Evolutionary conservation across 92 coral and sea anemone genomes (phyloP), one percentile per base, ranked within the genome.

Genomic region (Montipora capitata): DNA sequence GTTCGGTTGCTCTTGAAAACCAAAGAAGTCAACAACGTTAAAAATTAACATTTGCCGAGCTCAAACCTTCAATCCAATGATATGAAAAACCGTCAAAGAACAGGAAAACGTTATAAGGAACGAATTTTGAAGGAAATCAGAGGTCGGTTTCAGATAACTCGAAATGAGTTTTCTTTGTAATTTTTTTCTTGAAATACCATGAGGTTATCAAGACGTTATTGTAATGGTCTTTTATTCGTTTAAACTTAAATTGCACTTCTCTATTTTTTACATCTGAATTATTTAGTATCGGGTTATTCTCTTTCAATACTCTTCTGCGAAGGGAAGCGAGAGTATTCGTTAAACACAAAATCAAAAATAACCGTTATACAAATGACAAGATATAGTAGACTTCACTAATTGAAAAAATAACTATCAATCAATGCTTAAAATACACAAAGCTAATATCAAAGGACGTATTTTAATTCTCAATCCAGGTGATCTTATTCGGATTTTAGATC

Each of bases 311-410:
- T 68, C 49, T 40, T 13, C 17, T 5, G 78, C 52, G 15, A 54
- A 71, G 59, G 54, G 72, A 58, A 72, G 45, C 44, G 78, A 12
- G 69, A 72, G 52, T 72, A 62, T 83, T 83, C 10, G 10, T 5
- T 72, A 72, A 80, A 54, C 59, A 72, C 58, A 15, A 49, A 67
- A 57, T 69, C 35, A 75, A 64, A 84, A 20, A 52, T 74, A 15
- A 52, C 89, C 83, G 76, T 85, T 85, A 76, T 74, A 63, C 83
- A 85, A 85, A 85, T 65, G 59, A 76, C 62, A 42, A 10, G 12
- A 54, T 65, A 18, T 16, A 4, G 40, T 40, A 16, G 51, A 67
- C n/a, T 65, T 27, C 45, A 13, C 20, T 4, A n/a, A 20, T 68
- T 17, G 45, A 48, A 48, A 48, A 48, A 48, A 48, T 48, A 3